Conservation (phyloP, 37 sponge, comb jelly and placozoan genomes). For the Bolinopsis microptera region DNA sequence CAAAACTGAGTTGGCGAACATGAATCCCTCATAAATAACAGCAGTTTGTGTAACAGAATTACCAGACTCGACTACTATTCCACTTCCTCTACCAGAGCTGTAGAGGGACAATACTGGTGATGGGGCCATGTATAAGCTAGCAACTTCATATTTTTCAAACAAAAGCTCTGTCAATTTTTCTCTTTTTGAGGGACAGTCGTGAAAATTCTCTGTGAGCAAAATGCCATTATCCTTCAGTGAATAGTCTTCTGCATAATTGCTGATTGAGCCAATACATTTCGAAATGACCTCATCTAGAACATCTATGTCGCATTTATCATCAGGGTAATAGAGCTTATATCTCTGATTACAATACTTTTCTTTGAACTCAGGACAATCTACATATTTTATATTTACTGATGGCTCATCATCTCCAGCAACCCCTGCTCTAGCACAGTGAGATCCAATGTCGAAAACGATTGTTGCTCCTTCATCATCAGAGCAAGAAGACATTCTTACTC, state of each 20-base stretch:
- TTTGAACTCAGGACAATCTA: background rate
- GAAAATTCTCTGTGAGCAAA: background rate
- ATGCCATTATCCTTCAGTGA: background rate
- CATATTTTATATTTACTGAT: background rate
- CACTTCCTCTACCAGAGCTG: constrained; percentile 34
- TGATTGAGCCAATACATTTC: background rate
- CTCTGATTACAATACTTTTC: background rate
- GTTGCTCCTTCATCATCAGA: constrained; percentile 8
- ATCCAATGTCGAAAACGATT: constrained; percentile 32
- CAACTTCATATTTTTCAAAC: constrained; percentile 25
- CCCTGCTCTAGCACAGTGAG: constrained; percentile 18
- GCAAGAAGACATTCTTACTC: background rate
- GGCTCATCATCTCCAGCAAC: constrained; percentile 21
- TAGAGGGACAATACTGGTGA: constrained; percentile 24
- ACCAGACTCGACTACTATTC: constrained; percentile 17
- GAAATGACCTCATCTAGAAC: background rate
- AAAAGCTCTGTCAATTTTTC: background rate
- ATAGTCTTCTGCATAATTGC: background rate
- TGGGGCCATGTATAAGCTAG: background rate
- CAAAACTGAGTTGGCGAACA: background rate
- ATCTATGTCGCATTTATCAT: background rate
- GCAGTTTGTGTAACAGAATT: constrained; percentile 29
- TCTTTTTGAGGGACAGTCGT: background rate
- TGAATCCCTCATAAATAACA: constrained; percentile 51
- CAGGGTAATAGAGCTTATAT: background rate